Conservation (phyloP, 2,797 vertebrate genomes). For the Oreonectes daqikongensis region DNA sequence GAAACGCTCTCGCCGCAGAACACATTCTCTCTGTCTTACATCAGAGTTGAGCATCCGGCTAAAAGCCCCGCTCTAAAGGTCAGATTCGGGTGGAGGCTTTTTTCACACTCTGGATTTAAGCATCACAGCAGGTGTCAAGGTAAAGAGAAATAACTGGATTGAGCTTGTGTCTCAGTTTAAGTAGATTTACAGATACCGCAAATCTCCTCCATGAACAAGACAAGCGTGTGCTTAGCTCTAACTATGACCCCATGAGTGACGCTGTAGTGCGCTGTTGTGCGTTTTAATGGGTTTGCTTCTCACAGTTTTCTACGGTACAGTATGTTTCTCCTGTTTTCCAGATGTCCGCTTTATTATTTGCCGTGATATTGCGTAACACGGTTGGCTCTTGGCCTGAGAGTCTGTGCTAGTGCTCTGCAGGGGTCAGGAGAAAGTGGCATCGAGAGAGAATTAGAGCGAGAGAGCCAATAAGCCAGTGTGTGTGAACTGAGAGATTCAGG, state of each 20-base stretch:
- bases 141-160: constrained; percentile 48
- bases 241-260: not conserved
- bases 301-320: not conserved
- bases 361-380: constrained; percentile 39
- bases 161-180: constrained; percentile 38
- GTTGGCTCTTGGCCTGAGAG: constrained; percentile 30
- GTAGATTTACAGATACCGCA: constrained; percentile 56
- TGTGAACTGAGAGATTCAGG: constrained; percentile 25
- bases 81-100: constrained; percentile 24
- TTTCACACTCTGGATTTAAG: constrained; percentile 43
- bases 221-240: constrained; percentile 9
- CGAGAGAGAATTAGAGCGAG: constrained; percentile 31
- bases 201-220: constrained; percentile 39
- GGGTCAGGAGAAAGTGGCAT: constrained; percentile 29
- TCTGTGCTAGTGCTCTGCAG: constrained; percentile 10
- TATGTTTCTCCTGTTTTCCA: constrained; percentile 14
- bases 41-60: not conserved
- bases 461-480: constrained; percentile 16
- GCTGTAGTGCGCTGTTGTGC: not conserved
- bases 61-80: constrained; percentile 14
- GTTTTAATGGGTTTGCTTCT: constrained; percentile 11
- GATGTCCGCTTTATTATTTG: constrained; percentile 36
- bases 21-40: too few species aligned
- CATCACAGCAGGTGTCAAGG: constrained; percentile 35
- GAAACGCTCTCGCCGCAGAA: not conserved